Conservation (phyloP, 2,113 vertebrate genomes). For the Vimba vimba region DNA sequence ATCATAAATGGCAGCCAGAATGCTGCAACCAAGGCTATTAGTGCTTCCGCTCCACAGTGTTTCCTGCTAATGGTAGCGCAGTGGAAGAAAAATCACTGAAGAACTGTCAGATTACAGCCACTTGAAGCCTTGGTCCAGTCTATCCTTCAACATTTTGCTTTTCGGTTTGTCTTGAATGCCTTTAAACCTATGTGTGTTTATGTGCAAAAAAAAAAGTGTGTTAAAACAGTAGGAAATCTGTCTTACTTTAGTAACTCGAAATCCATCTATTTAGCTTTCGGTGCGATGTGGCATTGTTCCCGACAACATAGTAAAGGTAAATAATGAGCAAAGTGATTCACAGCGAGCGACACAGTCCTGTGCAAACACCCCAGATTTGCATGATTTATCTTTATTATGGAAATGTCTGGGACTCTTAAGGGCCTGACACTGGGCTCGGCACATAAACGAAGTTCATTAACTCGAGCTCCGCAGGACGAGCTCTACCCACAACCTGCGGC, state of each 20-base stretch:
- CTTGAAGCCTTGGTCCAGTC: neutral
- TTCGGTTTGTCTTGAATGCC: neutral
- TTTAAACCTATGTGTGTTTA: neutral
- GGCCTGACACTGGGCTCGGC: slow-evolving; percentile 46
- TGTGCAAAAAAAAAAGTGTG: neutral
- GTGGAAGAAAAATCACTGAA: neutral
- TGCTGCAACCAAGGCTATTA: slow-evolving; percentile 1
- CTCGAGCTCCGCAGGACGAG: slow-evolving; percentile 35
- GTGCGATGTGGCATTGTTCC: slow-evolving; percentile 41
- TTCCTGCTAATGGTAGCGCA: neutral
- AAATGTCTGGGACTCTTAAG: slow-evolving; percentile 54
- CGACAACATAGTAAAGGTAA: slow-evolving; percentile 65
- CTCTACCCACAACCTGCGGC: slow-evolving; percentile 3
- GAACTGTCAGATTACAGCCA: slow-evolving; percentile 10
- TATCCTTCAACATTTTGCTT: neutral
- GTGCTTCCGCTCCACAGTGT: neutral
- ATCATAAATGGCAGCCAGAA: slow-evolving; percentile 30
- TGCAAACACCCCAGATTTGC: slow-evolving; percentile 59
- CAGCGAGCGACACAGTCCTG: slow-evolving; percentile 62
- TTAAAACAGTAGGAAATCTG: slow-evolving; percentile 30
- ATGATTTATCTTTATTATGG: slow-evolving; percentile 73
- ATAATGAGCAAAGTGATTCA: slow-evolving; percentile 68
- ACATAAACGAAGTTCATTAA: slow-evolving; percentile 63
- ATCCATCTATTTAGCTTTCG: slow-evolving; percentile 54
- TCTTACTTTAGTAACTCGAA: slow-evolving; percentile 58